These are phyloP conservation scores for Tetragnatha versicolor DNA, from an alignment of 1,140 invertebrate genomes.

Conservation along the genomic window DNA sequence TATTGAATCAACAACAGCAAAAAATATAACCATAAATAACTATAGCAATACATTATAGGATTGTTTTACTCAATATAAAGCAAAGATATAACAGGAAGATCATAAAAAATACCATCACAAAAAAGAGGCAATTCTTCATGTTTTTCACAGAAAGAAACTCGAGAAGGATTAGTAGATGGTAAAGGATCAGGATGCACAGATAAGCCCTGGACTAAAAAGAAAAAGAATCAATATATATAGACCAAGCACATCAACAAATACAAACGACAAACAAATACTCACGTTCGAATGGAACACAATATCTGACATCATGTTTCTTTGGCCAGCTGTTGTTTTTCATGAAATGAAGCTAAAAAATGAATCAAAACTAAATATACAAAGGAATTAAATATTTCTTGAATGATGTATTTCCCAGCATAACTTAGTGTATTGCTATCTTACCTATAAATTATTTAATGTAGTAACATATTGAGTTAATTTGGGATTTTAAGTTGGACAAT, in stretches of 20 bases:
- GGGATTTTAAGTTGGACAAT: too few relatives aligned
- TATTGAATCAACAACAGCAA: too few relatives aligned
- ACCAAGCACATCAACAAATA: not conserved
- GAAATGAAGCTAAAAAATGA: slow-evolving; percentile 42
- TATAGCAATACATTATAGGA: not conserved
- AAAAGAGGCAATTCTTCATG: slow-evolving; percentile 66
- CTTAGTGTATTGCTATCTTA: too few relatives aligned
- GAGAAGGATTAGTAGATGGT: slow-evolving; percentile 62
- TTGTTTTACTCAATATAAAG: too few relatives aligned
- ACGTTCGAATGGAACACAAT: slow-evolving; percentile 59
- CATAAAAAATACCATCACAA: slow-evolving; percentile 63
- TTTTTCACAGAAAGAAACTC: slow-evolving; percentile 65
- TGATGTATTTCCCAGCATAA: too few relatives aligned
- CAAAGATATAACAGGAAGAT: too few relatives aligned
- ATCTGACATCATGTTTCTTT: slow-evolving; percentile 54
- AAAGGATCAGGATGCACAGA: slow-evolving; percentile 64
- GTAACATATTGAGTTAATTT: too few relatives aligned
- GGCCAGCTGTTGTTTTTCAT: slow-evolving; percentile 56
- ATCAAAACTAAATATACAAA: not conserved
- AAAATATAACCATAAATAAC: too few relatives aligned
- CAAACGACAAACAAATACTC: slow-evolving; percentile 15
- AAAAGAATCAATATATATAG: not conserved
- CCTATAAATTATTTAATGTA: too few relatives aligned
- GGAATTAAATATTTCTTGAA: too few relatives aligned
- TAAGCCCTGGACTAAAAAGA: slow-evolving; percentile 60